phyloP scores from a whole-genome alignment of 2,888 invertebrate genomes.

The Pandemis cinnamomeana region DNA sequence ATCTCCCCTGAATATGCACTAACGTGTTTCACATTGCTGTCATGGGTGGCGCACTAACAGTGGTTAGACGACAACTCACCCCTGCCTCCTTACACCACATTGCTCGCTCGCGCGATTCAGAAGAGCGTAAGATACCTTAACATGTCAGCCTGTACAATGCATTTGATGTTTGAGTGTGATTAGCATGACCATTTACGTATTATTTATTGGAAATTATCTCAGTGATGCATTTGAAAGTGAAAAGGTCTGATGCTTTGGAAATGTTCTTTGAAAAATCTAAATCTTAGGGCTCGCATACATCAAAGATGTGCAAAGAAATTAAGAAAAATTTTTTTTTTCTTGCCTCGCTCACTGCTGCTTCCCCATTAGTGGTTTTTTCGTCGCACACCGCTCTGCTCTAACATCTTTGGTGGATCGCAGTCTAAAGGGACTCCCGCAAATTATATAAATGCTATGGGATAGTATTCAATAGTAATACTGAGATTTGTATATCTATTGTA shows the following conservation, averaged over 20 bases:
- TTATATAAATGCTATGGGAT: too few relatives aligned
- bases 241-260: too few relatives aligned
- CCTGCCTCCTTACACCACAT: slow-evolving; percentile 87
- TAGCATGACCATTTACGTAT: slow-evolving; percentile 10
- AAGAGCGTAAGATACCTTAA: slow-evolving; percentile 87
- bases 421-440: too few relatives aligned
- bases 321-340: too few relatives aligned
- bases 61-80: slow-evolving; percentile 92
- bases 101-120: slow-evolving; percentile 88
- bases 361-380: too few relatives aligned
- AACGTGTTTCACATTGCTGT: slow-evolving; percentile 69
- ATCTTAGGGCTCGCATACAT: too few relatives aligned
- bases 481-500: not conserved
- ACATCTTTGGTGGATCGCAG: too few relatives aligned
- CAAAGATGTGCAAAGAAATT: too few relatives aligned
- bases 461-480: not conserved
- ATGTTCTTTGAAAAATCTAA: too few relatives aligned
- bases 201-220: not conserved
- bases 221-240: too few relatives aligned
- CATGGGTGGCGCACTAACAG: slow-evolving; percentile 77
- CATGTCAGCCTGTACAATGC: slow-evolving; percentile 57
- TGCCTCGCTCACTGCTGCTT: too few relatives aligned
- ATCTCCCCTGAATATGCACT: slow-evolving; percentile 49
- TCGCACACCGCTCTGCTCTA: too few relatives aligned
- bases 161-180: slow-evolving; percentile 43